Base-by-base conservation (phyloP, 2,113 vertebrate species). In the Sigmodon hispidus region DNA sequence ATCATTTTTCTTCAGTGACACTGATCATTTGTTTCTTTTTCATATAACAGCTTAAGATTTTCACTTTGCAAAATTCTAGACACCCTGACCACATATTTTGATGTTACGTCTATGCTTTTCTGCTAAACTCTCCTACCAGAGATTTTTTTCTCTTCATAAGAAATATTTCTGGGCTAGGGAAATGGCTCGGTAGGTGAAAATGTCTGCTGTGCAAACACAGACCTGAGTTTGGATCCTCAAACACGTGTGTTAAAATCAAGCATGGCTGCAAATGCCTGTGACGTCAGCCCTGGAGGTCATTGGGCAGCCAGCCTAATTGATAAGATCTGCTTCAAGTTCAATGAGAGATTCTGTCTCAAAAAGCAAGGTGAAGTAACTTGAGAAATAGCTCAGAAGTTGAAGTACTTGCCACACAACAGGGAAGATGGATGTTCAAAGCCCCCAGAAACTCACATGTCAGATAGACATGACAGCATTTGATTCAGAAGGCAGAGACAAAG, bases 21-120 rank as follows among this genome's bases (percentile, higher is more conserved):
- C n/a, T 31, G 19, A 69, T 87, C 75, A 22, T 85, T 87, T 95
- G 9, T 80, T 59, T 40, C 3, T 87, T 96, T 87, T 93, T 73
- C 45, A 90, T 79, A 61, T 72, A 93, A 90, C 4, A 73, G 31
- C 59, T 91, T 55, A 22, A 84, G 84, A 52, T 36, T 81, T 96
- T 90, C 3, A 21, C 77, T 94, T 90, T 83, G 61, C 90, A 92
- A 93, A 87, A 91, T 92, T 86, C 65, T 80, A 90, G 77, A n/a
- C 43, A 31, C 59, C 91, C 52, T 73, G 13, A 90, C 31, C 36
- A 92, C 40, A n/a, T 90, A 1, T 61, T 73, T 69, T 50, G 17
- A 65, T 31, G 31, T 67, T 67, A 34, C 10, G 24, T n/a, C 63
- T n/a, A n/a, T 50, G 63, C 31, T 65, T 86, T 36, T 16, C 40